Evolutionary conservation across 2,888 invertebrate species (phyloP), one percentile per base, ranked within the genome.

Genomic region (Lepidonotus clava): DNA sequence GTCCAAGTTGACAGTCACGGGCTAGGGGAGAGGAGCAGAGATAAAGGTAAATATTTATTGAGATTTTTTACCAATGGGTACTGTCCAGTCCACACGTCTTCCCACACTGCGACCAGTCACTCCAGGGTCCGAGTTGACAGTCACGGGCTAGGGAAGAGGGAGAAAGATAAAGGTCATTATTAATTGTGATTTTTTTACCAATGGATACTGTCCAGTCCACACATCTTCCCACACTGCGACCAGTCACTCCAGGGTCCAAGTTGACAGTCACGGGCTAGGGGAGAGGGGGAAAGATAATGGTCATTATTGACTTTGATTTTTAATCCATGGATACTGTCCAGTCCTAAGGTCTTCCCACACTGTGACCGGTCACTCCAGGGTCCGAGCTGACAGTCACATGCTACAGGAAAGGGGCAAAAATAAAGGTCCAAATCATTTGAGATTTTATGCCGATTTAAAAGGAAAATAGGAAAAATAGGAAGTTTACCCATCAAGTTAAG

Each of bases 291-390:
- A n/a, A n/a, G 66, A 28, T 8, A 51, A 51, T 14, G 11, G 21
- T 51, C 21, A 21, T 51, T 51, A 51, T 51, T 21, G 21, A 51
- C 21, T 14, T 21, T 51, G n/a, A n/a, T n/a, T n/a, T n/a, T n/a
- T n/a, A n/a, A n/a, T n/a, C n/a, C n/a, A n/a, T 92, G 92, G 8
- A 93, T 92, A 28, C 92, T 91, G 77, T 91, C 91, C 5, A 32
- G 18, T 14, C 98, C 98, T 94, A 98, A 98, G 24, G 96, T 95
- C 6, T 96, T 96, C 92, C 96, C 97, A 94, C 98, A 98, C 0
- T 95, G 95, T 41, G 96, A 96, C 98, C 98, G 98, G 83, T 96
- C 96, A 51, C 97, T 96, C 98, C 98, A 98, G 71, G 96, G 95
- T n/a, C 90, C 90, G 87, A 93, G 89, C 85, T 90, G 88, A 87